Percentiles rank a stretch among this genome's conserved stretches.
These are phyloP conservation scores for Drepana arcuata DNA, from an alignment of 1,140 invertebrate genomes.

Conservation along the genomic window DNA sequence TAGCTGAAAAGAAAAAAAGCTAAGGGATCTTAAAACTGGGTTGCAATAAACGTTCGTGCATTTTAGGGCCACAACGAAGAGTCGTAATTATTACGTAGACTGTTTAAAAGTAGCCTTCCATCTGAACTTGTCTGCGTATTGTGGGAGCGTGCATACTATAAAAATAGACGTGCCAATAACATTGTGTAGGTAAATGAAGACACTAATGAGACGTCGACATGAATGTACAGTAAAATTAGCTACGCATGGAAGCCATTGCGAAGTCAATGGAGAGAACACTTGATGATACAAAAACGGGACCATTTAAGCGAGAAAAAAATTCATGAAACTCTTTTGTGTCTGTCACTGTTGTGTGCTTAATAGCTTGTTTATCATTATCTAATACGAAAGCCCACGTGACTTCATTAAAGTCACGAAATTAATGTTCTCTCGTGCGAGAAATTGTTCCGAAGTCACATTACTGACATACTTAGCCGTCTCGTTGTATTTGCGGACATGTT, in stretches of 20 bases:
- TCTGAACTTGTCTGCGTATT: slow-evolving; percentile 6
- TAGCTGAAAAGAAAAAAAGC: no score
- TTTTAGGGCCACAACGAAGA: slow-evolving; percentile 16
- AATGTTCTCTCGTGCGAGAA: no score
- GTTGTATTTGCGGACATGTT: slow-evolving; percentile 42
- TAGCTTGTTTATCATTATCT: background rate
- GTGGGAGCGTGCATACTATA: slow-evolving; percentile 17
- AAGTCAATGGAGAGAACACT: slow-evolving; percentile 19
- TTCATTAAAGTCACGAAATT: no score
- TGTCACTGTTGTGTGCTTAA: no score
- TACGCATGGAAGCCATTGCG: slow-evolving; percentile 19
- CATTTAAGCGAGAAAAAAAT: background rate
- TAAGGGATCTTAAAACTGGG: no score
- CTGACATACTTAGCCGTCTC: slow-evolving; percentile 48
- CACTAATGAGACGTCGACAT: slow-evolving; percentile 40
- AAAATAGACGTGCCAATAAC: slow-evolving; percentile 38
- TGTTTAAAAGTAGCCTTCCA: background rate
- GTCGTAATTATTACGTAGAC: slow-evolving; percentile 15
- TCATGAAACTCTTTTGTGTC: no score
- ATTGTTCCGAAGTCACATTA: slow-evolving; percentile 31
- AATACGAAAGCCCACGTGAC: no score
- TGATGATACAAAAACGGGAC: background rate
- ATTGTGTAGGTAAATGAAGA: slow-evolving; percentile 35
- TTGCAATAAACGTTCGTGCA: no score
- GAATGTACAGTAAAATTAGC: slow-evolving; percentile 36